Conservation (phyloP, 2,888 invertebrate genomes). For the Tuberolachnus salignus region DNA sequence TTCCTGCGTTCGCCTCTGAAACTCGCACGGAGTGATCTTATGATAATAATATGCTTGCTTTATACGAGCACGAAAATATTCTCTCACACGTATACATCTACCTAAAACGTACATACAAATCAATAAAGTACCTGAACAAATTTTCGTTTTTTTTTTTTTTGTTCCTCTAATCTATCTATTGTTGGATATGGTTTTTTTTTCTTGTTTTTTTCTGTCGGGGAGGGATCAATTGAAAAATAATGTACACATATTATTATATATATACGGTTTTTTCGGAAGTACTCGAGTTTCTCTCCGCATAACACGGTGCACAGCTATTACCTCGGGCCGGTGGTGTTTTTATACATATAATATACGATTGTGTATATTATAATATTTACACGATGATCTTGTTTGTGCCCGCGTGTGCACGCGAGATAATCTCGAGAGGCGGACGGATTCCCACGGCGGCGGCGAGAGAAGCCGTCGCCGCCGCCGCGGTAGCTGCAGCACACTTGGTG, state of each 20-base stretch:
- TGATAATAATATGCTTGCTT: too few species aligned
- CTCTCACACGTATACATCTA: conserved; percentile 3
- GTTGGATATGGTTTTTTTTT: conserved; percentile 12
- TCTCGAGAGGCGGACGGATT: conserved; percentile 56
- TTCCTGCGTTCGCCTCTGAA: too few species aligned
- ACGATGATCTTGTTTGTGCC: conserved; percentile 54
- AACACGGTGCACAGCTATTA: conserved; percentile 31
- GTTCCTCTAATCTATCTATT: conserved; percentile 38
- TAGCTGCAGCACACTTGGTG: conserved; percentile 36
- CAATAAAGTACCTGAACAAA: conserved; percentile 38
- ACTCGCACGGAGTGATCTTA: too few species aligned
- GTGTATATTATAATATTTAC: conserved; percentile 54
- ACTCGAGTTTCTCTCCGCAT: conserved; percentile 46
- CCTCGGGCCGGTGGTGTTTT: conserved; percentile 30
- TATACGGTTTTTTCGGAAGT: conserved; percentile 50
- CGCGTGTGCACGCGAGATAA: conserved; percentile 53
- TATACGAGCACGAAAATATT: background rate
- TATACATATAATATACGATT: conserved; percentile 37
- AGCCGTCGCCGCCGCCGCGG: conserved; percentile 8
- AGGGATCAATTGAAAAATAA: conserved; percentile 39
- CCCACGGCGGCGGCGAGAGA: conserved; percentile 54
- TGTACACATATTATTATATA: too few species aligned
- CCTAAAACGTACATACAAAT: background rate
- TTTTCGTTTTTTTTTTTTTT: conserved; percentile 28
- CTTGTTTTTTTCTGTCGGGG: background rate